Evolutionary conservation across 2,888 invertebrate species (phyloP).

Genomic region (Camponotus fellah): DNA sequence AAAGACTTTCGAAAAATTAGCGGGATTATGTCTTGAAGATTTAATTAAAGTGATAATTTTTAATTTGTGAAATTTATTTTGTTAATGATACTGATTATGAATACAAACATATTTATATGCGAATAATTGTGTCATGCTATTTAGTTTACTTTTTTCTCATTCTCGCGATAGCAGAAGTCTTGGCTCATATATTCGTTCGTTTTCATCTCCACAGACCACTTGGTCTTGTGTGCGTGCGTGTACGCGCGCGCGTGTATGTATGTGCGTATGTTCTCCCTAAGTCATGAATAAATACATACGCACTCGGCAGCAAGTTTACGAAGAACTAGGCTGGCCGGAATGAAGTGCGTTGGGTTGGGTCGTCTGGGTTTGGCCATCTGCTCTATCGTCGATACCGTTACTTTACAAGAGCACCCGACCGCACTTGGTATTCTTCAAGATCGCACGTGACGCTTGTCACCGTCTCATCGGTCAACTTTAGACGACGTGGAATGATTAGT

Average conservation of each 20-base stretch:
- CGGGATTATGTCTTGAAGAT: background rate
- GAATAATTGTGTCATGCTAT: conserved; percentile 6
- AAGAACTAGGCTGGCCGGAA: conserved; percentile 75
- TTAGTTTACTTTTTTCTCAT: background rate
- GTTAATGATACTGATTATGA: background rate
- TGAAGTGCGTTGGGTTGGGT: conserved; percentile 74
- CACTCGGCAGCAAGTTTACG: conserved; percentile 55
- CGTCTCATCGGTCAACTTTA: background rate
- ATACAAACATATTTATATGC: background rate
- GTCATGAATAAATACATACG: conserved; percentile 58
- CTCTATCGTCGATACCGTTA: conserved; percentile 81
- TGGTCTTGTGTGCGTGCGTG: conserved; percentile 74
- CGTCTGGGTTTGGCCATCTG: conserved; percentile 76
- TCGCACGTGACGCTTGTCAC: conserved; percentile 1
- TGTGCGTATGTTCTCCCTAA: conserved; percentile 53
- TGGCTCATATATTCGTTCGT: conserved; percentile 31
- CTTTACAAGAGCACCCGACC: conserved; percentile 58
- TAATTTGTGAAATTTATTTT: conserved; percentile 14
- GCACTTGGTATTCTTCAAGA: conserved; percentile 62
- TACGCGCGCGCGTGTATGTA: no score
- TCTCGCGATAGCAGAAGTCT: background rate
- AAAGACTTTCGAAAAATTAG: conserved; percentile 20
- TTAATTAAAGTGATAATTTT: conserved; percentile 5
- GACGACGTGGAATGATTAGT: background rate
- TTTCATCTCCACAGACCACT: conserved; percentile 61